phyloP scores from a whole-genome alignment of 2,888 invertebrate species.

The Nephrotoma appendiculata region DNA sequence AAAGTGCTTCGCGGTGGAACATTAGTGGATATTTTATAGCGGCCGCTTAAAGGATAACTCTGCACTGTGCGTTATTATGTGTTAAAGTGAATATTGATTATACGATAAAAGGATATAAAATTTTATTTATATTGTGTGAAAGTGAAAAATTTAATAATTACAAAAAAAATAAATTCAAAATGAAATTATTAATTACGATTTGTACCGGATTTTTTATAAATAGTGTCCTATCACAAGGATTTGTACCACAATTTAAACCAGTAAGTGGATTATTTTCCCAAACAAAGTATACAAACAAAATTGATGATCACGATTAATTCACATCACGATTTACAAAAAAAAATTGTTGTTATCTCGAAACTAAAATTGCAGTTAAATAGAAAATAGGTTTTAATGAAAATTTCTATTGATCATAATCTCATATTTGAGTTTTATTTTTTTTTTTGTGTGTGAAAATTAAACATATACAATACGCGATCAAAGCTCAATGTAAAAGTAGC shows the following conservation, averaged over 20 bases:
- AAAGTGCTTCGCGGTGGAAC: neutral
- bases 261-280: conserved; percentile 5
- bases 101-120: neutral
- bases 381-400: neutral
- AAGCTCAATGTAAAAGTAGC: neutral
- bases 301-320: neutral
- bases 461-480: neutral
- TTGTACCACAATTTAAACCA: conserved; percentile 8
- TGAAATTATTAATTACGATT: neutral
- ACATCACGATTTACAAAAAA: neutral
- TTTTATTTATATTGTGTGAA: neutral
- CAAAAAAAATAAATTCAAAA: neutral
- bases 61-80: neutral
- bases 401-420: neutral
- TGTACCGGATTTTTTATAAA: neutral
- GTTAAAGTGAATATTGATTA: neutral
- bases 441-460: neutral
- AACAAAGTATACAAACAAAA: neutral
- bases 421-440: neutral
- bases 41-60: neutral
- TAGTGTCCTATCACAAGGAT: conserved; percentile 8
- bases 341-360: neutral
- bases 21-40: neutral
- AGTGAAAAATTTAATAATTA: neutral
- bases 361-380: neutral